phyloP scores from a whole-genome alignment of 2,797 vertebrate genomes.

The Poecilia gillii region DNA sequence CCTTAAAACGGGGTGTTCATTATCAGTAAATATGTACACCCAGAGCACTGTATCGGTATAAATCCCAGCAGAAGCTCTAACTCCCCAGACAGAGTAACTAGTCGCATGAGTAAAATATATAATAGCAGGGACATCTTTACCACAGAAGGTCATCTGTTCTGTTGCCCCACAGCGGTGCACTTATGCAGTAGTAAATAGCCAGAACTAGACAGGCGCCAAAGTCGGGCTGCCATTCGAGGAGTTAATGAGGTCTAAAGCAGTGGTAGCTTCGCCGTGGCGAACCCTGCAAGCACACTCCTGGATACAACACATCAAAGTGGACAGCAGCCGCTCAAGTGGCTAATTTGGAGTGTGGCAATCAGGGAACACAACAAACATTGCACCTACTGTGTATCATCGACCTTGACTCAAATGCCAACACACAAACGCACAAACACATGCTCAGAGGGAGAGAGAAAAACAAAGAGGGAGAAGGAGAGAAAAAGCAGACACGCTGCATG shows the following conservation, averaged over 20 bases:
- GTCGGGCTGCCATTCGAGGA: slow-evolving; percentile 65
- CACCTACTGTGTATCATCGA: slow-evolving; percentile 84
- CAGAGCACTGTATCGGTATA: neutral
- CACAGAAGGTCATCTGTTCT: slow-evolving; percentile 75
- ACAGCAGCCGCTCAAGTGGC: slow-evolving; percentile 86
- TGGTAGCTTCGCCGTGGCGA: slow-evolving; percentile 61
- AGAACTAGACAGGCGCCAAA: slow-evolving; percentile 77
- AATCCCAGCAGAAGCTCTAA: neutral
- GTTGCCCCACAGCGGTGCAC: slow-evolving; percentile 69
- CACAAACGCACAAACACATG: slow-evolving; percentile 67
- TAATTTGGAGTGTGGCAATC: slow-evolving; percentile 82
- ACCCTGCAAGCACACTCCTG: slow-evolving; percentile 75
- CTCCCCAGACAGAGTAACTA: slow-evolving; percentile 22
- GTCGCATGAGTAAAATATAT: slow-evolving; percentile 29
- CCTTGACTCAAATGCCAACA: slow-evolving; percentile 76
- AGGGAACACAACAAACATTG: slow-evolving; percentile 81
- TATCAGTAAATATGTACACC: neutral
- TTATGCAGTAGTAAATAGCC: slow-evolving; percentile 82
- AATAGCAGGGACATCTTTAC: slow-evolving; percentile 63
- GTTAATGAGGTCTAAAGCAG: slow-evolving; percentile 84
- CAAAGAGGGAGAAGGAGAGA: slow-evolving; percentile 69
- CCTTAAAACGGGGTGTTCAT: neutral
- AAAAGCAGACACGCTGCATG: slow-evolving; percentile 73
- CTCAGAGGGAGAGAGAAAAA: slow-evolving; percentile 78
- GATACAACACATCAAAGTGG: slow-evolving; percentile 85